Base-by-base conservation (phyloP, 2,113 vertebrate species). In the Australoheros scitulus region DNA sequence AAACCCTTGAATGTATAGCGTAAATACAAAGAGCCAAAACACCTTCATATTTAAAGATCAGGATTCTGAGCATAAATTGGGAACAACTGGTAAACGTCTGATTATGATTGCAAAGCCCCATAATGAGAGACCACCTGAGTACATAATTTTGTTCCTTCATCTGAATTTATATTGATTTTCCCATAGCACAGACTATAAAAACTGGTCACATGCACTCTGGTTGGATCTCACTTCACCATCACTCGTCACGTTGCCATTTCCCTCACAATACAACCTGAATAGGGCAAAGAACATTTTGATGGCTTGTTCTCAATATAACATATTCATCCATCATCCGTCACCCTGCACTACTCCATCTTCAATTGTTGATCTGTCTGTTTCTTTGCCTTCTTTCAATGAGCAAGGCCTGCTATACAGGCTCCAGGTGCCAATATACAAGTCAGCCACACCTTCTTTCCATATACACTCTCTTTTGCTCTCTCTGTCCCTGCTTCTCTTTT, bases 361-460 rank as follows among this genome's bases (percentile, higher is more conserved):
- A 82, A 76, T 81, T 90, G 83, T 87, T 85, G 82, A 57, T 81
- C 56, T n/a, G 41, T 89, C 57, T 68, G 77, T 91, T 81, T 90
- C 81, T 85, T 82, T 90, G 84, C 61, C 32, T 1, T 8, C 74
- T 82, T 90, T 87, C 85, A 76, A 81, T 86, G 61, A 77, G 55
- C 63, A 32, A 58, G 11, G 7, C 57, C 79, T 17, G 0, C 15
- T 4, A 14, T 56, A 34, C 22, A 20, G 20, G 57, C 77, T 64
- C 56, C 89, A 84, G 85, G 77, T 87, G 82, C 80, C 84, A 64
- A 89, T 86, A 91, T 81, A 86, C 76, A 61, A 57, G 60, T 74
- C 77, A 76, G 36, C 65, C 83, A 72, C 79, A 41, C 88, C 86
- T 81, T 86, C n/a, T 38, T 60, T 43, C 74, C 75, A 56, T 47